Evolutionary conservation across 1,140 invertebrate genomes (phyloP).

Genomic region (Bombus cullumanus): DNA sequence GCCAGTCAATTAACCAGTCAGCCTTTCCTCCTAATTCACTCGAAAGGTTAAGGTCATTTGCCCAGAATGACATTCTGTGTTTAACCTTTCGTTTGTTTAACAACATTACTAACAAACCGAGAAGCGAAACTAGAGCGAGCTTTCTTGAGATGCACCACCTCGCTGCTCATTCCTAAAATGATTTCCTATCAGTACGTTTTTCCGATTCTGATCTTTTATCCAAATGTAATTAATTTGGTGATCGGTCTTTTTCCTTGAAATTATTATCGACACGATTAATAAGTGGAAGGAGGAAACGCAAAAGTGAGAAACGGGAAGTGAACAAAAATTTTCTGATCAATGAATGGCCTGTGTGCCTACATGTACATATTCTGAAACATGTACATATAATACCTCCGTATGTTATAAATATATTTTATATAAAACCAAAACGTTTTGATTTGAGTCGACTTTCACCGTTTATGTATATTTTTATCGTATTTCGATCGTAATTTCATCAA

Average conservation of each 20-base stretch:
- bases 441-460: background rate
- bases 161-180: background rate
- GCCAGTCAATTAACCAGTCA: constrained; percentile 1
- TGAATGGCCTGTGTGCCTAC: too few relatives aligned
- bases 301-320: background rate
- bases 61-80: constrained; percentile 26
- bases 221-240: background rate
- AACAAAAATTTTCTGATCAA: background rate
- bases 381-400: too few relatives aligned
- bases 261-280: background rate
- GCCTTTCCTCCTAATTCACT: constrained; percentile 22
- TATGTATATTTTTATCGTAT: background rate
- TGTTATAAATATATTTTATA: background rate
- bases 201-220: background rate
- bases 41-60: constrained; percentile 44
- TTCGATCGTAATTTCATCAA: background rate
- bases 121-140: background rate
- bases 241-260: background rate
- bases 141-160: background rate
- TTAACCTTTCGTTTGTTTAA: constrained; percentile 39
- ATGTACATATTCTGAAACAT: background rate
- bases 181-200: background rate
- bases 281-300: too few relatives aligned
- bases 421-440: background rate
- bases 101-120: constrained; percentile 23